Base-by-base conservation (phyloP, 1,140 invertebrate genomes). In the Heliconius congener region DNA sequence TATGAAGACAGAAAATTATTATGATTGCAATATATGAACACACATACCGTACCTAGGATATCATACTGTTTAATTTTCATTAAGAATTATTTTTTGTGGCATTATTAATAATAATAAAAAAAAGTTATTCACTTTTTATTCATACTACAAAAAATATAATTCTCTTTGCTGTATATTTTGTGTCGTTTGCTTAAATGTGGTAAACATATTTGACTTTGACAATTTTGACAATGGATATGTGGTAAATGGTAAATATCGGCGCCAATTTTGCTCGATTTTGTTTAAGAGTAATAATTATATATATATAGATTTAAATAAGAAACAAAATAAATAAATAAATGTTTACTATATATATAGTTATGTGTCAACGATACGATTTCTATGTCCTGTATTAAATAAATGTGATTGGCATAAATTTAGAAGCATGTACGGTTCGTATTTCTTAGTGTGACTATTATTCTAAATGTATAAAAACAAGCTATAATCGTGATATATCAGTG, bases 361-460 rank as follows among this genome's bases (percentile, higher is more conserved):
- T 66, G 23, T 30, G 9, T 16, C 3, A 30, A 66, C 13, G n/a
- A 66, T 27, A 27, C 13, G 8, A 23, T 8, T 60, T 60, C 9
- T 23, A 55, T 57, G n/a, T 23, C 2, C 23, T 30, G 4, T 66
- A 23, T 27, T 13, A 66, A 57, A 30, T 66, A 66, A 27, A 66
- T 23, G 11, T 1, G 13, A 66, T 30, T 66, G 60, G 27, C 4
- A 30, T 27, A 27, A 66, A 66, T 66, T 66, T 16, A 66, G 23
- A 66, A 66, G 60, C 71, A 95, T 95, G 55, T 34, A 46, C 37
- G 79, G 75, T 82, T 82, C 5, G 70, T 78, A 81, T 77, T 74
- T 52, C 2, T 52, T 52, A 52, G 50, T 57, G 55, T 57, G 8
- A 57, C n/a, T 57, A 23, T 11, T 60, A 77, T 74, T 1, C 57